Evolutionary conservation across 2,888 invertebrate species (phyloP), one percentile per base, ranked within the genome.

Genomic region (Lacanobia oleracea): DNA sequence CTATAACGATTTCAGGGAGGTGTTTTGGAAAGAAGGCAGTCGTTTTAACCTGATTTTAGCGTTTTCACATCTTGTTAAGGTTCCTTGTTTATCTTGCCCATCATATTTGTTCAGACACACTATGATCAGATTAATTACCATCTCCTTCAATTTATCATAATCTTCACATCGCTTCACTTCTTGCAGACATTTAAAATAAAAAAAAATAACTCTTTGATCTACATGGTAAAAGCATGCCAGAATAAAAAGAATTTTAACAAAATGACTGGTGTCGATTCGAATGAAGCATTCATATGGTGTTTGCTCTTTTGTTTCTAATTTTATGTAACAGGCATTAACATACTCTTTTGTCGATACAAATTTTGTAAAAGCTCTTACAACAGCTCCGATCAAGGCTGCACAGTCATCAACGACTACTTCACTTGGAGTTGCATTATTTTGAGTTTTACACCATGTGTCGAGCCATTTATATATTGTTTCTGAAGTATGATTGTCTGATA

Each of bases 91-190:
- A 72, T 66, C 66, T 61, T 66, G 65, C 53, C 70, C 70, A 66
- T 71, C 69, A 69, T 69, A 69, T 63, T 67, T 72, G 37, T 54
- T 66, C 0, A 72, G 61, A 62, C 72, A 67, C 61, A 67, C 60
- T 56, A 51, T 72, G 18, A 66, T 66, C 56, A 56, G 18, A 56
- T 66, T 16, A 66, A 66, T 65, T 45, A 66, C 5, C 1, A 66
- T 66, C 6, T 21, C 27, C n/a, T 43, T 66, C 56, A 66, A 14
- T 66, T 16, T n/a, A 66, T 66, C 33, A 16, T 66, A 65, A 54
- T 65, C 54, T 43, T 54, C 54, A n/a, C 40, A 65, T 18, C 43
- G 43, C n/a, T 65, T 54, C 14, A 65, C 23, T 65, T 65, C 54
- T 54, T 66, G 56, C 0, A 66, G 16, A 40, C 40, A 56, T 66